A percentile compares a stretch with the other conserved stretches of the same genome.
These are phyloP conservation scores for Panurus biarmicus DNA, from an alignment of 2,113 vertebrate species.

Conservation along the genomic window DNA sequence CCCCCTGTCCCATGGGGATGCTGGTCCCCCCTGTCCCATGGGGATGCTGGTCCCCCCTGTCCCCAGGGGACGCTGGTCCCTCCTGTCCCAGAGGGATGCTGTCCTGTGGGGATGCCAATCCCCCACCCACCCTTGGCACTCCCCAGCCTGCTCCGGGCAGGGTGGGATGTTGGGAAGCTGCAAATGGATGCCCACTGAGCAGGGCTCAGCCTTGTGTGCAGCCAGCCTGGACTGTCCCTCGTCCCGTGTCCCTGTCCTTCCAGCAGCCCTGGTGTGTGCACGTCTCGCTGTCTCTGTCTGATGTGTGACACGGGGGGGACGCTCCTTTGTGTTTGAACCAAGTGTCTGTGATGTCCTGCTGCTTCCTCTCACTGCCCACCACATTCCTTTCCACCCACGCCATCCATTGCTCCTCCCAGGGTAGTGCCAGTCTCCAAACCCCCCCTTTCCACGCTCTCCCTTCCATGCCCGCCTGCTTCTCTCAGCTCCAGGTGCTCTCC, in stretches of 20 bases:
- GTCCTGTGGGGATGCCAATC: neutral
- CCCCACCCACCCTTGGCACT: neutral
- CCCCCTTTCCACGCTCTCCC: neutral
- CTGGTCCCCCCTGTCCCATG: neutral
- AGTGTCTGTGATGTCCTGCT: neutral
- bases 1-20: neutral
- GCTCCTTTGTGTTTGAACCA: rapidly evolving
- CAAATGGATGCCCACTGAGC: neutral
- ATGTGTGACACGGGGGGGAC: neutral
- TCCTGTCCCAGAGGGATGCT: neutral
- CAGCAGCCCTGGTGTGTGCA: neutral
- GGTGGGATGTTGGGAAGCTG: neutral
- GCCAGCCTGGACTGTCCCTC: rapidly evolving
- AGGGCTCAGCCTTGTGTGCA: neutral
- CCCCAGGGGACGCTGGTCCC: neutral
- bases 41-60: neutral
- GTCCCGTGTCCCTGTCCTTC: neutral
- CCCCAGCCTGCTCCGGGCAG: neutral
- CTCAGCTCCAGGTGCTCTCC: constrained; percentile 25
- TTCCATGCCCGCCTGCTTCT: constrained; percentile 1
- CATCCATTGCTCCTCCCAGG: neutral
- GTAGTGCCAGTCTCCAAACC: neutral
- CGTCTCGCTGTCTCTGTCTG: neutral
- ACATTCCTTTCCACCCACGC: neutral
- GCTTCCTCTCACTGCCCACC: neutral